Evolutionary conservation across 2,113 vertebrate species (phyloP).

Genomic region (Ptyas mucosa): DNA sequence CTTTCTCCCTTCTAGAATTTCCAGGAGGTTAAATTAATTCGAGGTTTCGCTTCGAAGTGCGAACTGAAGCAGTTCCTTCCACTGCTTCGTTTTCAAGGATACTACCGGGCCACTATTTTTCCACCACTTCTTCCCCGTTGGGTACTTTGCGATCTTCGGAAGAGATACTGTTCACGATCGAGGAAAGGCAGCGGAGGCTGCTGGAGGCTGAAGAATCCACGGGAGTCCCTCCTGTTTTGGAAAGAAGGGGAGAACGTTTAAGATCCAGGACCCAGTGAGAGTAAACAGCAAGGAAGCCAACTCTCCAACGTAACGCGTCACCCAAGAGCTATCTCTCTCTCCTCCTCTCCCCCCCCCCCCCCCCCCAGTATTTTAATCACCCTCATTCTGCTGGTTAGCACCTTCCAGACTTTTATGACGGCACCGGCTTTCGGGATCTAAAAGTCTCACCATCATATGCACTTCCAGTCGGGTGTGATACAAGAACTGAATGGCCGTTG

Average conservation of each 20-base stretch:
- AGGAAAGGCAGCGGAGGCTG: constrained; percentile 92
- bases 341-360: background rate
- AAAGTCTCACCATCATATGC: background rate
- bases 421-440: background rate
- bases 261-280: background rate
- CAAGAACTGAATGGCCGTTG: background rate
- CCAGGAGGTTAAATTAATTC: constrained; percentile 36
- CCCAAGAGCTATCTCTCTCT: background rate
- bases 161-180: constrained; percentile 96
- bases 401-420: background rate
- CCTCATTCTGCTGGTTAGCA: background rate
- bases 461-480: background rate
- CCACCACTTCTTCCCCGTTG: constrained; percentile 68
- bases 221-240: constrained; percentile 63
- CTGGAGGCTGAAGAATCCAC: constrained; percentile 83
- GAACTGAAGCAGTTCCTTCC: constrained; percentile 16
- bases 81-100: background rate
- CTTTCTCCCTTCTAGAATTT: constrained; percentile 22
- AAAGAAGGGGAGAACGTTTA: background rate
- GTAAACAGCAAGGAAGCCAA: background rate
- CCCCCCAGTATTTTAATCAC: background rate
- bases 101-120: constrained; percentile 61
- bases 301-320: background rate
- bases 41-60: constrained; percentile 40
- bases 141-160: constrained; percentile 78